These are phyloP conservation scores for Eublepharis macularius DNA, from an alignment of 2,113 vertebrate species.

Conservation along the genomic window DNA sequence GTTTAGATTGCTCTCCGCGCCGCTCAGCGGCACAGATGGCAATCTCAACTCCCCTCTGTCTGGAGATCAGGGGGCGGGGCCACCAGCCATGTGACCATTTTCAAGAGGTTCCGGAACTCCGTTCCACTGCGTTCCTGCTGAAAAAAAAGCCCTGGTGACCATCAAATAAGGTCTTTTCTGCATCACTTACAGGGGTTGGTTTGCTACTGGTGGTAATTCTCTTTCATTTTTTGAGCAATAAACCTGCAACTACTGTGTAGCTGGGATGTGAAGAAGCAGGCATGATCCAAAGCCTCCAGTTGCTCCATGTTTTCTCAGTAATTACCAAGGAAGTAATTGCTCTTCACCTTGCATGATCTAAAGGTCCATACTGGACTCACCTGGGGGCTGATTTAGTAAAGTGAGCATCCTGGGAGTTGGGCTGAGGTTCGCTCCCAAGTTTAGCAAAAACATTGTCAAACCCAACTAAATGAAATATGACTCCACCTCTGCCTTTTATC, in stretches of 20 bases:
- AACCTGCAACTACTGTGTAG: background rate
- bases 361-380: background rate
- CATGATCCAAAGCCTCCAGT: no score
- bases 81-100: no score
- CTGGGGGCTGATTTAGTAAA: background rate
- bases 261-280: background rate
- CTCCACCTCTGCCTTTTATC: background rate
- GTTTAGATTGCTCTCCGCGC: no score
- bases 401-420: conserved; percentile 36
- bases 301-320: background rate
- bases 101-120: no score
- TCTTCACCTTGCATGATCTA: background rate
- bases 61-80: no score
- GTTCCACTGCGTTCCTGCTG: no score
- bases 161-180: background rate
- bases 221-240: background rate
- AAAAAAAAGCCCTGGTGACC: no score
- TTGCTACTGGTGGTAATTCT: background rate
- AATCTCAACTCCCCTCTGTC: no score
- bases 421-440: conserved; percentile 21
- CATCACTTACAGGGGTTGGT: background rate
- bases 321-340: background rate
- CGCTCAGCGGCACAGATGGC: no score
- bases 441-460: conserved; percentile 3
- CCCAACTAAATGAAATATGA: background rate